Evolutionary conservation across 1,140 invertebrate species (phyloP).

Genomic region (Lepidurus apus): DNA sequence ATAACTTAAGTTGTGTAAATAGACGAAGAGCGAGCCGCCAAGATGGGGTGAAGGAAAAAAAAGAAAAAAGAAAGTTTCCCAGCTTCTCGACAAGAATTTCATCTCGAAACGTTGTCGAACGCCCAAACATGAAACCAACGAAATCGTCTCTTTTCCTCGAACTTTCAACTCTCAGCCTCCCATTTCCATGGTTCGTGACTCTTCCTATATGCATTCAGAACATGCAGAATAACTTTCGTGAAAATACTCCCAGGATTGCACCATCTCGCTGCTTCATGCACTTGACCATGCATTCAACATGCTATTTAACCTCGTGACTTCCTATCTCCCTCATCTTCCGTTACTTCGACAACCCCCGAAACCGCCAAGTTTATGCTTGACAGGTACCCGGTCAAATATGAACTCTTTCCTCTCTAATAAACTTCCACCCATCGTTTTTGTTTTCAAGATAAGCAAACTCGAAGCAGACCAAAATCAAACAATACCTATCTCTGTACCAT

Average conservation of each 20-base stretch:
- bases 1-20: too few species aligned
- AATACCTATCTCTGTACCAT: neutral
- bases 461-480: neutral
- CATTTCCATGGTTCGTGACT: neutral
- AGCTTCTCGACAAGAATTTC: neutral
- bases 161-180: neutral
- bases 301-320: conserved; percentile 18
- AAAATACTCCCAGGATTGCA: neutral
- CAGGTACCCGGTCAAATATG: neutral
- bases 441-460: neutral
- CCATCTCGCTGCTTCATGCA: neutral
- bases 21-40: too few species aligned
- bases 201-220: neutral
- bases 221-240: neutral
- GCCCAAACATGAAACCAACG: neutral
- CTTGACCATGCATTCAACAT: neutral
- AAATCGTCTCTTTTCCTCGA: neutral
- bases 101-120: neutral
- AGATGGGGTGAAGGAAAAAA: too few species aligned
- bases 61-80: too few species aligned
- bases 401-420: neutral
- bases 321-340: neutral
- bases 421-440: neutral
- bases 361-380: neutral
- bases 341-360: neutral